Conservation (phyloP, 2,113 vertebrate genomes). For the Gnathonemus echidnorhynchus region DNA sequence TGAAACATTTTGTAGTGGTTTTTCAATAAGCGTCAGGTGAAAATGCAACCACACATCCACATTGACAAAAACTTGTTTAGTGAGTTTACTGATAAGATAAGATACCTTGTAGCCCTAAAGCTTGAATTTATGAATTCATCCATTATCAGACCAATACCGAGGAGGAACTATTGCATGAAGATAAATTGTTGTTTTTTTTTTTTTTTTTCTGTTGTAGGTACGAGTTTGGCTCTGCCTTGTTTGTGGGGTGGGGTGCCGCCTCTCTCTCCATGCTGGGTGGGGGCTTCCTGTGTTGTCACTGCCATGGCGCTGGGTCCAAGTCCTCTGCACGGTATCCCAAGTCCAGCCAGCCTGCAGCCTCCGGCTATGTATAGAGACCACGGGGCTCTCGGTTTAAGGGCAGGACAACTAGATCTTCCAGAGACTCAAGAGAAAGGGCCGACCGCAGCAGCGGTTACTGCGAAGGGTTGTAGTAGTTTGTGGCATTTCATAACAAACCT, state of each 20-base stretch:
- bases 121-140: not conserved
- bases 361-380: slow-evolving; percentile 67
- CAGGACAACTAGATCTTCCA: no score
- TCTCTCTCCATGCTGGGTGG: slow-evolving; percentile 77
- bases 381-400: not conserved
- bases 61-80: not conserved
- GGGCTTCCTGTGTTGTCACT: slow-evolving; percentile 77
- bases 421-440: not conserved
- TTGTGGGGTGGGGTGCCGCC: slow-evolving; percentile 81
- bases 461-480: not conserved
- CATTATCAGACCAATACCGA: not conserved
- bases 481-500: not conserved
- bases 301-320: slow-evolving; percentile 45
- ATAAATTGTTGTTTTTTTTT: not conserved
- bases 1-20: not conserved
- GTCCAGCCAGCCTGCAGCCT: slow-evolving; percentile 55
- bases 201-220: slow-evolving; percentile 56
- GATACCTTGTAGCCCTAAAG: not conserved
- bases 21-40: not conserved
- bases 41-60: not conserved
- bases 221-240: slow-evolving; percentile 89
- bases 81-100: not conserved
- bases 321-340: slow-evolving; percentile 61
- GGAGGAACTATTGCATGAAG: not conserved
- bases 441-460: not conserved